phyloP scores from a whole-genome alignment of 2,797 vertebrate genomes.

The Gymnoscopelus microlampas region DNA sequence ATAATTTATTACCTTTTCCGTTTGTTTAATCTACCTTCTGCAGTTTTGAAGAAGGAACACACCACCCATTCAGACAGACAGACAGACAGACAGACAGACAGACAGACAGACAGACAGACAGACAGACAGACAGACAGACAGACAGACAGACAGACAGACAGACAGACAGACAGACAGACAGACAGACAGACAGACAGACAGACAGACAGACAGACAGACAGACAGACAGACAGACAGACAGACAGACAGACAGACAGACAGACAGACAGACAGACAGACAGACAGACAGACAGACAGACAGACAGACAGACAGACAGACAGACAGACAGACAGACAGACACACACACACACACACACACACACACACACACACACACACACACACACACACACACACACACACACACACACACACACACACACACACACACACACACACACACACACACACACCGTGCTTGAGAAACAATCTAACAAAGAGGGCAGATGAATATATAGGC shows the following conservation, averaged over 20 bases:
- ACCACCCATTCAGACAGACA: not conserved
- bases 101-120: not conserved
- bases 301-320: not conserved
- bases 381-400: constrained; percentile 3
- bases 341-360: no score
- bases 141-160: not conserved
- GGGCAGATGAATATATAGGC: constrained; percentile 95
- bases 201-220: not conserved
- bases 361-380: not conserved
- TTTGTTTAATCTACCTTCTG: constrained; percentile 69
- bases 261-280: not conserved
- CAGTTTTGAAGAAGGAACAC: constrained; percentile 59
- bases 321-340: not conserved
- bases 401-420: constrained; percentile 21
- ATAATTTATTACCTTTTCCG: constrained; percentile 68
- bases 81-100: not conserved
- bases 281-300: not conserved
- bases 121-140: no score
- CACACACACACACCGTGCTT: constrained; percentile 53
- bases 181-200: not conserved
- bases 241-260: no score
- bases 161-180: constrained; percentile 6
- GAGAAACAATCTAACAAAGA: constrained; percentile 82
- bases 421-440: constrained; percentile 32
- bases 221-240: not conserved